phyloP scores from a whole-genome alignment of 1,140 invertebrate species.

The Oryzaephilus surinamensis region DNA sequence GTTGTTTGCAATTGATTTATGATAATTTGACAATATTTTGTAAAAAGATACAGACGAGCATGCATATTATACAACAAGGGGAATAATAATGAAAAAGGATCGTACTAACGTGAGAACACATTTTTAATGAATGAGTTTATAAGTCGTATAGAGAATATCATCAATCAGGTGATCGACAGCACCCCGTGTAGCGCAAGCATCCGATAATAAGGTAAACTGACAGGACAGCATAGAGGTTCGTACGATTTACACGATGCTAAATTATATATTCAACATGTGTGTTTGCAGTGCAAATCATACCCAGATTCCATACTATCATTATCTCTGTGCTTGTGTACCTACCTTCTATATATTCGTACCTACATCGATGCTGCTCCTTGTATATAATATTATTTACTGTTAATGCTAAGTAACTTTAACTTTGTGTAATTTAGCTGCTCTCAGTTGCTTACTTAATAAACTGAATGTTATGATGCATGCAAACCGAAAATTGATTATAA shows the following conservation, averaged over 20 bases:
- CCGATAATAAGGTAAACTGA: conserved; percentile 14
- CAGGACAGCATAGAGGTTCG: conserved; percentile 7
- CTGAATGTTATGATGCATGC: background rate
- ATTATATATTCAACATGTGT: conserved; percentile 25
- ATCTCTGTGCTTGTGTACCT: too few species aligned
- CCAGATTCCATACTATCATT: conserved; percentile 16
- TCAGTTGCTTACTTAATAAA: background rate
- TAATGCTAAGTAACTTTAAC: conserved; percentile 11
- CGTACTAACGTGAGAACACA: conserved; percentile 16
- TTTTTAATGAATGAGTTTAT: conserved; percentile 12
- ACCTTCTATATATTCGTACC: too few species aligned
- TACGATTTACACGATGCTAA: conserved; percentile 13
- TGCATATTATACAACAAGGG: too few species aligned
- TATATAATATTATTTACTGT: conserved; percentile 10
- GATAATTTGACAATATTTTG: too few species aligned
- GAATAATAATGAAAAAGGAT: too few species aligned
- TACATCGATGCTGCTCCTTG: conserved; percentile 15
- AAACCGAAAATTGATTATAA: background rate
- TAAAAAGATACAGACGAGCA: too few species aligned
- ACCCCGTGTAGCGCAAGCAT: conserved; percentile 5
- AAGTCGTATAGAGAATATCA: conserved; percentile 11
- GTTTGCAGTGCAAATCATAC: conserved; percentile 23
- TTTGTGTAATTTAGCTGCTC: too few species aligned
- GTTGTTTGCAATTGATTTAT: too few species aligned
- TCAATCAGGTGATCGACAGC: conserved; percentile 21